Evolutionary conservation across 2,113 vertebrate species (phyloP).

Genomic region (Globicephala melas): DNA sequence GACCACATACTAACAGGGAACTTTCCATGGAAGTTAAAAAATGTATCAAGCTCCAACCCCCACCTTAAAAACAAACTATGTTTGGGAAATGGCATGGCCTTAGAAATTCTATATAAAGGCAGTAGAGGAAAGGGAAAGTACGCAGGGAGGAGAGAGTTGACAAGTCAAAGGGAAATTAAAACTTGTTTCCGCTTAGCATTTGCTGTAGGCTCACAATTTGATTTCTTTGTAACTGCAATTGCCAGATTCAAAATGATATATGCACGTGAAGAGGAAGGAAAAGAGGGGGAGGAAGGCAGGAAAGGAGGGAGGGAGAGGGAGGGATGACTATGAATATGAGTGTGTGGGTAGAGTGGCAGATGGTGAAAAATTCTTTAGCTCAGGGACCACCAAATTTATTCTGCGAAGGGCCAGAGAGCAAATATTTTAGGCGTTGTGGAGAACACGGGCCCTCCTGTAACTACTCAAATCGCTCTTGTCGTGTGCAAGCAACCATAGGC

Average conservation of each 20-base stretch:
- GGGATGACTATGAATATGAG: neutral
- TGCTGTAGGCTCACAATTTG: neutral
- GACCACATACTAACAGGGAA: slow-evolving; percentile 83
- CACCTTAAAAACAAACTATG: slow-evolving; percentile 57
- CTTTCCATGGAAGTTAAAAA: slow-evolving; percentile 72
- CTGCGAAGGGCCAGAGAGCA: neutral
- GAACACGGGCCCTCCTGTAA: neutral
- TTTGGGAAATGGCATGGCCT: slow-evolving; percentile 42
- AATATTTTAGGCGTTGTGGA: neutral
- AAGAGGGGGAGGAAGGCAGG: no score
- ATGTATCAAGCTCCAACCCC: slow-evolving; percentile 66
- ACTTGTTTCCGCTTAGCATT: neutral
- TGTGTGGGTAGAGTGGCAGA: neutral
- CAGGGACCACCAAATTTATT: neutral
- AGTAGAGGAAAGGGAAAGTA: neutral
- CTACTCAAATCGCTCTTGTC: neutral
- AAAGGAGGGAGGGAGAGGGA: neutral
- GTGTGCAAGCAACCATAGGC: neutral
- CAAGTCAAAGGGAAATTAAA: neutral
- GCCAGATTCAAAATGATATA: neutral
- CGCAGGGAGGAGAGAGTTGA: neutral
- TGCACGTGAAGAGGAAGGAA: neutral
- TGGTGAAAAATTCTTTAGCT: neutral
- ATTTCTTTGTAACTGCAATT: neutral
- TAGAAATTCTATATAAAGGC: neutral